These are phyloP conservation scores for Onychomys torridus DNA, from an alignment of 2,797 vertebrate species.

Conservation along the genomic window DNA sequence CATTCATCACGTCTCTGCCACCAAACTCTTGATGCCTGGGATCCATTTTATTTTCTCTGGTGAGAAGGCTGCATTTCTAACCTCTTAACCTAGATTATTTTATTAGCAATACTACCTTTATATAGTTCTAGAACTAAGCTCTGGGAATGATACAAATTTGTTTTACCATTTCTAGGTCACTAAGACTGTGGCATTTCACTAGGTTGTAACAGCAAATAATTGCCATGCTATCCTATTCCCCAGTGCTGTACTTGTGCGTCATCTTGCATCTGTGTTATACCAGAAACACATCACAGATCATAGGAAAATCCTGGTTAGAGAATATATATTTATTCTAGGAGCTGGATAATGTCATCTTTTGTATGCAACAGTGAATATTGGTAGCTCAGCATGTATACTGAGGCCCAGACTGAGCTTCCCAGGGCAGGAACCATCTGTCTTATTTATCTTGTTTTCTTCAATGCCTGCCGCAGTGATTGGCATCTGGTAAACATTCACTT, in stretches of 20 bases:
- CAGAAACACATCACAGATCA: slow-evolving; percentile 35
- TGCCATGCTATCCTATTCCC: slow-evolving; percentile 9
- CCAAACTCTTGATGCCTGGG: background rate
- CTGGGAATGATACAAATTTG: slow-evolving; percentile 31
- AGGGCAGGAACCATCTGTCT: slow-evolving; percentile 30
- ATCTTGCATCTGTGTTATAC: slow-evolving; percentile 4
- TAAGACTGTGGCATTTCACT: slow-evolving; percentile 49
- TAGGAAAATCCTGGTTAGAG: slow-evolving; percentile 41
- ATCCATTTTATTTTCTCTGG: slow-evolving; percentile 46
- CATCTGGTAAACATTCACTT: slow-evolving; percentile 53
- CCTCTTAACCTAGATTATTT: slow-evolving; percentile 42
- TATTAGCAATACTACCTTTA: slow-evolving; percentile 54
- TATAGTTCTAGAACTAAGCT: slow-evolving; percentile 49
- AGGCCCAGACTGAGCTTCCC: background rate
- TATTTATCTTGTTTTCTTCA: slow-evolving; percentile 59
- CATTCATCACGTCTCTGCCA: background rate
- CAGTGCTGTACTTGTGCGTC: slow-evolving; percentile 7
- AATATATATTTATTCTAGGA: slow-evolving; percentile 32
- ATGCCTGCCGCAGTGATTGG: slow-evolving; percentile 25
- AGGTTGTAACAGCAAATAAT: slow-evolving; percentile 45
- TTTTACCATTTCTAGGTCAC: slow-evolving; percentile 64
- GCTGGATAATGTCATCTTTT: background rate
- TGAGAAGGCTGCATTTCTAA: slow-evolving; percentile 60
- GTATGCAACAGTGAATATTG: background rate
- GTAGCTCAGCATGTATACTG: background rate